These are phyloP conservation scores for Corythaixoides concolor DNA, from an alignment of 2,113 vertebrate species.

Conservation along the genomic window DNA sequence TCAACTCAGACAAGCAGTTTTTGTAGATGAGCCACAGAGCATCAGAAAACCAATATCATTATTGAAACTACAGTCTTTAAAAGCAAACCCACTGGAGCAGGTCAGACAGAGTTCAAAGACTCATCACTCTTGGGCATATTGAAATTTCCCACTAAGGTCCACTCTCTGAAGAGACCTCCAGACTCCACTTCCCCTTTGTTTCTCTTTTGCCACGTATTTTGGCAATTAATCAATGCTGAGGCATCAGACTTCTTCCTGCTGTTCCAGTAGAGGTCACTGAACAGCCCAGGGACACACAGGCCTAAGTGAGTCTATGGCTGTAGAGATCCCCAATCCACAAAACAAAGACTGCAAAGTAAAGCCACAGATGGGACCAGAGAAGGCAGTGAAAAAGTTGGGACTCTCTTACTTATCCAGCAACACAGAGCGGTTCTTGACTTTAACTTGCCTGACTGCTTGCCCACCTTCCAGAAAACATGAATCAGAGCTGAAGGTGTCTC, in stretches of 20 bases:
- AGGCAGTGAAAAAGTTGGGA: background rate
- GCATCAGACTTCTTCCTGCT: background rate
- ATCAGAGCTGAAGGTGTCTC: background rate
- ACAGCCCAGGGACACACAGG: background rate
- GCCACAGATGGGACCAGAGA: background rate
- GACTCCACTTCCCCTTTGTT: background rate
- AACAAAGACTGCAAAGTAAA: background rate
- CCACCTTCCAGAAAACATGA: background rate
- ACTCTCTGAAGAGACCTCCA: background rate
- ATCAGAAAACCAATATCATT: background rate
- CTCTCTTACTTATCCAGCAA: background rate
- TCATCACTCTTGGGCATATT: background rate
- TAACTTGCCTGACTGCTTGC: background rate
- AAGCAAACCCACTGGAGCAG: background rate
- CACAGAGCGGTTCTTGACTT: background rate
- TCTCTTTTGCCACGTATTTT: background rate
- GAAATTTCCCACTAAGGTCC: background rate
- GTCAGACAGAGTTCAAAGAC: background rate
- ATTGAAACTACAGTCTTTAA: background rate
- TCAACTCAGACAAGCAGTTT: background rate
- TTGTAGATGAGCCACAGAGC: background rate
- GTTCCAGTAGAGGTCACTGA: background rate
- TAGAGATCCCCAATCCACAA: background rate
- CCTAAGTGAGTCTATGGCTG: accelerated
- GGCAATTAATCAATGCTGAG: background rate